These are phyloP conservation scores for Erynnis tages DNA, from an alignment of 2,888 invertebrate genomes.

Conservation along the genomic window DNA sequence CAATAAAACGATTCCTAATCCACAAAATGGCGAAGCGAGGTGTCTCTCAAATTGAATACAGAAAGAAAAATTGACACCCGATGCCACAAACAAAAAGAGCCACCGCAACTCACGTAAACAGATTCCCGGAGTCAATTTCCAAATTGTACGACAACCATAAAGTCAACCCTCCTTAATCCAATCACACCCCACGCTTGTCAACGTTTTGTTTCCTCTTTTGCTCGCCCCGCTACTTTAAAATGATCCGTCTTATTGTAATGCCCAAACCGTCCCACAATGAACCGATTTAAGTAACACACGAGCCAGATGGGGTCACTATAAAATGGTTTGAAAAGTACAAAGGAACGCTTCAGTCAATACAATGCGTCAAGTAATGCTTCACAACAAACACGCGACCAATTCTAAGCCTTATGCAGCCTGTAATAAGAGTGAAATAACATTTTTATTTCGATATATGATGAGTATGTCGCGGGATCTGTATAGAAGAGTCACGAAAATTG, in stretches of 20 bases:
- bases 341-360: conserved; percentile 41
- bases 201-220: conserved; percentile 76
- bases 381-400: conserved; percentile 1
- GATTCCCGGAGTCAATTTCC: conserved; percentile 77
- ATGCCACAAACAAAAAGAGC: conserved; percentile 58
- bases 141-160: conserved; percentile 76
- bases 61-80: conserved; percentile 63
- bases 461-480: conserved; percentile 18
- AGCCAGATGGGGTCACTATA: conserved; percentile 42
- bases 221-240: conserved; percentile 47
- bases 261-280: conserved; percentile 15
- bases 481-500: conserved; percentile 45
- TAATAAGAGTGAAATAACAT: background rate
- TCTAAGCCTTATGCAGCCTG: background rate
- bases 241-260: conserved; percentile 43
- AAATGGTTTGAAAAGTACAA: conserved; percentile 43
- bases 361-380: conserved; percentile 43
- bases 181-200: conserved; percentile 78
- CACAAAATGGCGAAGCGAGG: conserved; percentile 44
- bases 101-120: conserved; percentile 66
- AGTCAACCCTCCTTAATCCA: conserved; percentile 79
- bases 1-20: conserved; percentile 42
- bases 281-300: conserved; percentile 26
- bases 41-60: conserved; percentile 48
- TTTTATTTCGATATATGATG: conserved; percentile 16